Percentiles rank a stretch among this genome's conserved stretches.
phyloP scores from a whole-genome alignment of 2,797 vertebrate species.

The Anguilla marmorata region DNA sequence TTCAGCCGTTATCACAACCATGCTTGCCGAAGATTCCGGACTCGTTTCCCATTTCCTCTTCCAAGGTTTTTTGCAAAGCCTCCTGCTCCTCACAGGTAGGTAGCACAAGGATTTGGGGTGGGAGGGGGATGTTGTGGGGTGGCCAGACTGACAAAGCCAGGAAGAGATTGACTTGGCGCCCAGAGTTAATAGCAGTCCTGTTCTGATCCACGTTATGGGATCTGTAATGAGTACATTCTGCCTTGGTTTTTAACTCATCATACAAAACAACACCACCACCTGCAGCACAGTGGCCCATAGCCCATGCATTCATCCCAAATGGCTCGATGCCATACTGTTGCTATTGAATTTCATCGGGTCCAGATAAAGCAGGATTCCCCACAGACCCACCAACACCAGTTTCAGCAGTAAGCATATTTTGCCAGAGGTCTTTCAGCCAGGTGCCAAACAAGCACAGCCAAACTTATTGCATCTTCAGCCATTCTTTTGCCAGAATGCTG shows the following conservation, averaged over 20 bases:
- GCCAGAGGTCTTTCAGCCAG: neutral
- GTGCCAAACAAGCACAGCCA: neutral
- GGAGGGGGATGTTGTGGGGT: neutral
- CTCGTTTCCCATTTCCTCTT: neutral
- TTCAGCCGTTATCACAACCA: neutral
- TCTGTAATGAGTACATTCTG: neutral
- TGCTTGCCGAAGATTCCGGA: neutral
- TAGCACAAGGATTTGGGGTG: neutral
- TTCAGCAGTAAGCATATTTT: neutral
- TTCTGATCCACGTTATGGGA: neutral
- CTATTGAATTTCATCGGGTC: neutral
- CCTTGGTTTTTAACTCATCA: neutral
- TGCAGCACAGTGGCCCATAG: neutral
- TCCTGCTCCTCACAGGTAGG: neutral
- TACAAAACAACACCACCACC: neutral
- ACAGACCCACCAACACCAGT: neutral
- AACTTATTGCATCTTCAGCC: neutral
- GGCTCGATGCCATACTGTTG: neutral
- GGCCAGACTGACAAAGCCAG: neutral
- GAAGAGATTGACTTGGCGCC: neutral
- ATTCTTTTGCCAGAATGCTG: neutral
- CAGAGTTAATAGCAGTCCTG: neutral
- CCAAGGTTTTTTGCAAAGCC: neutral
- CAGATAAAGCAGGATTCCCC: neutral
- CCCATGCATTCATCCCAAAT: neutral